These are phyloP conservation scores for Passer montanus DNA, from an alignment of 2,113 vertebrate genomes.

Conservation along the genomic window DNA sequence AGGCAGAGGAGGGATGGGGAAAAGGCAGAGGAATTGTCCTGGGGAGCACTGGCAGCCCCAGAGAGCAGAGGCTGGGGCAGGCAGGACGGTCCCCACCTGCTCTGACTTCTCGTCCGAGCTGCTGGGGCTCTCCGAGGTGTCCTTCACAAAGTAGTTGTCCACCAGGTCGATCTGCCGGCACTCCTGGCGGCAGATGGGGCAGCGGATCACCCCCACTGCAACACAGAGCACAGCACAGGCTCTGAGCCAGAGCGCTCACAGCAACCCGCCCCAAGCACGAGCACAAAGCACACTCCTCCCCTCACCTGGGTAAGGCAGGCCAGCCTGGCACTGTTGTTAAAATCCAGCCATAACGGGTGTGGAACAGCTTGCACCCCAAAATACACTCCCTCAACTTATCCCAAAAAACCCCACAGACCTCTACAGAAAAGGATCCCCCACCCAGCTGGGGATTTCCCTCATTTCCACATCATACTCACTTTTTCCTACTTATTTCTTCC, in stretches of 20 bases:
- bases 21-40: rapidly evolving
- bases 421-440: not conserved
- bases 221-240: not conserved
- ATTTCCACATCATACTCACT: not conserved
- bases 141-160: constrained; percentile 98
- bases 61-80: not conserved
- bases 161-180: constrained; percentile 96
- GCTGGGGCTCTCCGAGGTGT: constrained; percentile 87
- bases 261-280: rapidly evolving
- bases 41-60: not conserved
- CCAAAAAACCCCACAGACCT: not conserved
- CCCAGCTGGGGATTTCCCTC: not conserved
- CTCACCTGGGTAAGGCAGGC: not conserved
- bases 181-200: constrained; percentile 92
- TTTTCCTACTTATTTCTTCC: not conserved
- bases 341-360: rapidly evolving
- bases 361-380: not conserved
- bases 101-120: constrained; percentile 91
- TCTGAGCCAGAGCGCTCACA: rapidly evolving
- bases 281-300: not conserved
- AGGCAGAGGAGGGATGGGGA: no score
- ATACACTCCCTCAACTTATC: no score
- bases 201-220: constrained; percentile 85
- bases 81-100: constrained; percentile 78
- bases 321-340: rapidly evolving